Base-by-base conservation (phyloP, 2,797 vertebrate species). In the Euphonia xanthogaster region DNA sequence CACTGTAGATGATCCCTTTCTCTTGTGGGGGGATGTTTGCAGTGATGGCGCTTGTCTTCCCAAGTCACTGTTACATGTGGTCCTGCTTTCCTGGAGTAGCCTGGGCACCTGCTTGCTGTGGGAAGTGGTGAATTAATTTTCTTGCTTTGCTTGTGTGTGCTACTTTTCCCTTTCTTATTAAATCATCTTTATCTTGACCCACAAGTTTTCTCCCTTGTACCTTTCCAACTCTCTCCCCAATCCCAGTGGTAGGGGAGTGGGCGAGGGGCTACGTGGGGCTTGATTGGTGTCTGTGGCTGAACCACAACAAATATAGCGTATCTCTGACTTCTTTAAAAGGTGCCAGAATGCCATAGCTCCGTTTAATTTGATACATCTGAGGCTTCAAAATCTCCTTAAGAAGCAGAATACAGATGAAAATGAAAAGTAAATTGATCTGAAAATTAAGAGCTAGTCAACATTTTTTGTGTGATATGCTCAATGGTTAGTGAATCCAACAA, bases 241-340 rank as follows among this genome's bases (percentile, higher is more conserved):
- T 44, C 21, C 6, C 28, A 8, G 7, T 30, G 37, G 5, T 22
- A 23, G 4, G 8, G 20, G 6, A 75, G 19, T 14, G 31, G 48
- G 27, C 0, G 0, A 42, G 19, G 7, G 23, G 22, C 15, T 48
- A 3, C 0, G 0, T 48, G 70, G 11, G 21, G 10, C 28, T 51
- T 15, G 17, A 20, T 9, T 61, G 37, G 24, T 22, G 37, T 22
- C 37, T 50, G 17, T 2, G 1, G 17, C 44, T 63, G 33, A 44
- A 50, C n/a, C n/a, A 37, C 20, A 37, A 23, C 3, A 33, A 50
- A 3, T 31, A 23, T 2, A 67, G 6, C 1, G 0, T 23, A 45
- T 37, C 51, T 74, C 45, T 83, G 27, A 67, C 14, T 71, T 71
- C 33, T 44, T 54, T 33, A 55, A 48, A 93, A 81, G 8, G 4